Evolutionary conservation across 1,140 invertebrate genomes (phyloP).

Genomic region (Drosophila orena): DNA sequence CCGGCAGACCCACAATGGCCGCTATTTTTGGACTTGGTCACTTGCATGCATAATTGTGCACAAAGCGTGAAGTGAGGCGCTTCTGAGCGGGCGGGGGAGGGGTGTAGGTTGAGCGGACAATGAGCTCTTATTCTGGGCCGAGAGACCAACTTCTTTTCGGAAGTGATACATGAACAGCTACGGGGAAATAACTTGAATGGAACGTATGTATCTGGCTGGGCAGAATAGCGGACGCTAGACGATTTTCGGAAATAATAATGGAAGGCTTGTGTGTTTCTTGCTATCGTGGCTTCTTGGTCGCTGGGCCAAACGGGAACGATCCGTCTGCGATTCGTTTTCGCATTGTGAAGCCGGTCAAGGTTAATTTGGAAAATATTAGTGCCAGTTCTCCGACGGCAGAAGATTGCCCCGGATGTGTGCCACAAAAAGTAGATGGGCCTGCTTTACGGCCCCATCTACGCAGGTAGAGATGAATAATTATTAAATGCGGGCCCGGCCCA

Average conservation of each 20-base stretch:
- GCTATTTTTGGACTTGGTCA: conserved; percentile 76
- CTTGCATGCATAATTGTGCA: conserved; percentile 81
- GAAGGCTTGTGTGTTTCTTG: conserved; percentile 31
- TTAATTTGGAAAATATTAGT: conserved; percentile 76
- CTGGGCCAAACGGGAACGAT: conserved; percentile 59
- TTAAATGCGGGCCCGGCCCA: conserved; percentile 38
- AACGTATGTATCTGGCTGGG: conserved; percentile 4
- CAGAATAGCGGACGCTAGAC: conserved; percentile 52
- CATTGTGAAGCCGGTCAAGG: conserved; percentile 79
- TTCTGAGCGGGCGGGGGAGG: conserved; percentile 9
- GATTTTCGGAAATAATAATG: conserved; percentile 66
- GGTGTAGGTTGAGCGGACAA: conserved; percentile 62
- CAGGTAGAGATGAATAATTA: conserved; percentile 42
- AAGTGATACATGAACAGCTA: conserved; percentile 30
- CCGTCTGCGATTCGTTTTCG: conserved; percentile 55
- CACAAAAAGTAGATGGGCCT: conserved; percentile 58
- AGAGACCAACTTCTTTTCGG: conserved; percentile 68
- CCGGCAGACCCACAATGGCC: conserved; percentile 46
- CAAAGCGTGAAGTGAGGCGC: conserved; percentile 67
- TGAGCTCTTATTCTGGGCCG: conserved; percentile 66
- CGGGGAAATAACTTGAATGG: conserved; percentile 9
- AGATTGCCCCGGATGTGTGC: conserved; percentile 74
- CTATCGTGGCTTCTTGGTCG: conserved; percentile 29
- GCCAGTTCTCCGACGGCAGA: conserved; percentile 44
- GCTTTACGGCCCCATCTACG: conserved; percentile 43